These are phyloP conservation scores for Gymnocephalus cernua DNA, from an alignment of 2,113 vertebrate genomes.

Conservation along the genomic window DNA sequence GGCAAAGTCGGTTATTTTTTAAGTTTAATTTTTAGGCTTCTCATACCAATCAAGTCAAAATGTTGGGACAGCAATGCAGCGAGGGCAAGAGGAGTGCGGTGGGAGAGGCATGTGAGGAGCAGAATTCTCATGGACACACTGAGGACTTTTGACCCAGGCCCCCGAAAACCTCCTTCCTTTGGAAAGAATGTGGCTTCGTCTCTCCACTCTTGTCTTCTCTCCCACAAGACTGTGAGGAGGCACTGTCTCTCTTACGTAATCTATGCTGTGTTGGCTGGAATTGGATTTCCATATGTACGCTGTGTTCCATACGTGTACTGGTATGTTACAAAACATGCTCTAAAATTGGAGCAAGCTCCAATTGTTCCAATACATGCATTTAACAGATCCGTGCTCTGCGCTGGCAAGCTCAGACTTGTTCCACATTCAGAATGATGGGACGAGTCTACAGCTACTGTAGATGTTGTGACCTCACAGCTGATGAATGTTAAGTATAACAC, in stretches of 20 bases:
- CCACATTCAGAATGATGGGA: neutral
- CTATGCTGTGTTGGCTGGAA: constrained; percentile 33
- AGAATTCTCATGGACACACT: constrained; percentile 78
- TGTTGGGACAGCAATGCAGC: constrained; percentile 38
- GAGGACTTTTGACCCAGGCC: constrained; percentile 76
- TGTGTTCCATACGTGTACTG: constrained; percentile 17
- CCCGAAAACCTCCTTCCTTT: constrained; percentile 77
- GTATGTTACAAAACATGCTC: constrained; percentile 8
- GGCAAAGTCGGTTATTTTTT: neutral
- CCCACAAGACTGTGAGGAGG: constrained; percentile 69
- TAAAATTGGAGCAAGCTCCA: neutral
- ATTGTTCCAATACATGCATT: neutral
- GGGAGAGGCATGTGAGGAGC: constrained; percentile 66
- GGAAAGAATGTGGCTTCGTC: constrained; percentile 78
- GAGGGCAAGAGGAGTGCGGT: constrained; percentile 41
- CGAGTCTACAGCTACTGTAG: neutral
- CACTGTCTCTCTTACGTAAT: constrained; percentile 36
- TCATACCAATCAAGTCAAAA: constrained; percentile 41
- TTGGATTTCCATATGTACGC: constrained; percentile 37
- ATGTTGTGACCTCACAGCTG: neutral
- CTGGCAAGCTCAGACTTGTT: neutral
- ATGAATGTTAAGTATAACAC: neutral
- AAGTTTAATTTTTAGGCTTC: neutral
- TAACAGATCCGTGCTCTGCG: constrained; percentile 3
- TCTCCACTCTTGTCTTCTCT: constrained; percentile 53